Conservation (phyloP, 2,113 vertebrate genomes). For the Callaeas wilsoni region DNA sequence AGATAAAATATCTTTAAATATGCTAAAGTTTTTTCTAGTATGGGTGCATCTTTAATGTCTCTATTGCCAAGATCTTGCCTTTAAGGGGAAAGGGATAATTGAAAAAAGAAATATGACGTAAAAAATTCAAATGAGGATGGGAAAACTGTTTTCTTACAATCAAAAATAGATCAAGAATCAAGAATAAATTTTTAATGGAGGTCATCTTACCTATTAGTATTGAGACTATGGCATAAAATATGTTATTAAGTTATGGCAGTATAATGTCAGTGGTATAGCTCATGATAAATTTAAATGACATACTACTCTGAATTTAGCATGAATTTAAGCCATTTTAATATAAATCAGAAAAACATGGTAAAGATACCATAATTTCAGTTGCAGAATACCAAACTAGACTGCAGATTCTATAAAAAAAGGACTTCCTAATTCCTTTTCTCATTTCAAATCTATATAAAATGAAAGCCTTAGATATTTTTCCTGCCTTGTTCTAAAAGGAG, state of each 20-base stretch:
- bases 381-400: not conserved
- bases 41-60: not conserved
- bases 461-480: not conserved
- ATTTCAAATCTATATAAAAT: not conserved
- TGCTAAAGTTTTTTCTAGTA: not conserved
- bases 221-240: not conserved
- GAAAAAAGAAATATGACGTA: not conserved
- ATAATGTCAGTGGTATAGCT: not conserved
- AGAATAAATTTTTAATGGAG: not conserved
- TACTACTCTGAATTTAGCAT: not conserved
- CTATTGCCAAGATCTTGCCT: not conserved
- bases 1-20: not conserved
- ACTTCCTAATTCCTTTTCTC: not conserved
- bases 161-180: not conserved
- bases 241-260: rapidly evolving
- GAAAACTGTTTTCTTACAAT: not conserved
- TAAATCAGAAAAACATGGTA: not conserved
- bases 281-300: not conserved
- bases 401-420: not conserved
- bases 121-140: not conserved
- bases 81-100: not conserved
- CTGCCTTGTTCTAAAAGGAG: not conserved
- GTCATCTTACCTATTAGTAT: not conserved
- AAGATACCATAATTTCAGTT: not conserved
- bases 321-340: not conserved